Base-by-base conservation (phyloP, 2,797 vertebrate genomes). In the Hozukius guyotensis region DNA sequence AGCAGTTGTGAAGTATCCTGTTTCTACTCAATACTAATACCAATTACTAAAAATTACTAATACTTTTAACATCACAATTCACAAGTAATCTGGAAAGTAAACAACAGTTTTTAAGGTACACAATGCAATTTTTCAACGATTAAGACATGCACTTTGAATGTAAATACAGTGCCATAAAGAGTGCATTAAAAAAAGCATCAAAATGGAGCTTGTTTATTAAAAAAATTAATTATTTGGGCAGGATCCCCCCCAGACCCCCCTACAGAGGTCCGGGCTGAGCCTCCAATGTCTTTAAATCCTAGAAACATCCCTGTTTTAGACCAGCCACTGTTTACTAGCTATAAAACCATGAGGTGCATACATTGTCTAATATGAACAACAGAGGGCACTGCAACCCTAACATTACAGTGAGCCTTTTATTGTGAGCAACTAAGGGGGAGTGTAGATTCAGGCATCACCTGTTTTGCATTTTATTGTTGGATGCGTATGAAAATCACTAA, bases 351-450 rank as follows among this genome's bases (percentile, higher is more conserved):
- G 4, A 14, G 9, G 2, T 55, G 11, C 12, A 10, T 9, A 11
- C 42, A 34, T 13, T 63, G 18, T 25, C 27, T 9, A 46, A 9
- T 64, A 13, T 72, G 24, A 71, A 5, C 92, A 88, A 65, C 72
- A 91, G 90, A 64, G 76, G 82, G 85, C 76, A 73, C 73, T 89
- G 74, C 68, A 82, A 46, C 1, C 71, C 25, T 16, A 57, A 53
- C 16, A 24, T n/a, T 20, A 29, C 20, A 14, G 18, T 14, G 11
- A 27, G 11, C 4, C 6, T 53, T 46, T 16, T 4, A 56, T 22
- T 18, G 16, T 13, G 22, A 72, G 18, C 31, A 29, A 20, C 36
- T 3, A 1, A 4, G 12, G 56, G 16, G 53, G 63, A 18, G 11
- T n/a, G 29, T 5, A 24, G n/a, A 31, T 5, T 9, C 27, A 72